These are phyloP conservation scores for Gastracanthus pulcherrimus DNA, from an alignment of 2,888 invertebrate species.

Conservation along the genomic window DNA sequence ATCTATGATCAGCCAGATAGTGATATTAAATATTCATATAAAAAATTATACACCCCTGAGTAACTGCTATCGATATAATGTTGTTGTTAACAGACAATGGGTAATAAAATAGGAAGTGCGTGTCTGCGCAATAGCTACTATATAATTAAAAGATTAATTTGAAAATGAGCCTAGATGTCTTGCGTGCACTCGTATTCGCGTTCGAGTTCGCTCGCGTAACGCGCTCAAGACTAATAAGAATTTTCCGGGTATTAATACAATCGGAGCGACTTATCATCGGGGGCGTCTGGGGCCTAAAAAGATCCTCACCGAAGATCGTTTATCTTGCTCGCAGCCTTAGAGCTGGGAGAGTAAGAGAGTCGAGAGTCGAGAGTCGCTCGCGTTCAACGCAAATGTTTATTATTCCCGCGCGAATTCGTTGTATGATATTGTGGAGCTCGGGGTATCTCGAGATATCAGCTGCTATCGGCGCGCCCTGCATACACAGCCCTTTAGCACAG, in stretches of 20 bases:
- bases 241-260: constrained; percentile 41
- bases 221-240: constrained; percentile 41
- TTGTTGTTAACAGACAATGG: too few species aligned
- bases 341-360: too few species aligned
- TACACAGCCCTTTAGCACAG: too few species aligned
- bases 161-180: constrained; percentile 12
- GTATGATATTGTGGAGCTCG: neutral
- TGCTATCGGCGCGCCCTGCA: too few species aligned
- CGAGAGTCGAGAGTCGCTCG: too few species aligned
- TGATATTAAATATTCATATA: too few species aligned
- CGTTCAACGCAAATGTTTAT: constrained; percentile 38
- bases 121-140: neutral
- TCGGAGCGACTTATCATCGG: constrained; percentile 52
- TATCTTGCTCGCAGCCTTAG: constrained; percentile 44
- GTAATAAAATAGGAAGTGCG: neutral
- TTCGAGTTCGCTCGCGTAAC: neutral
- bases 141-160: constrained; percentile 50
- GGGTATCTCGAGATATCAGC: neutral
- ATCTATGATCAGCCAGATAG: too few species aligned
- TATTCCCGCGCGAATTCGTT: constrained; percentile 31
- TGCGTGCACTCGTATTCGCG: neutral
- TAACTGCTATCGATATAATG: too few species aligned
- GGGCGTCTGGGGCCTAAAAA: constrained; percentile 41
- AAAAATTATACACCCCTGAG: too few species aligned
- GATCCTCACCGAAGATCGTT: constrained; percentile 43